Percentiles rank a stretch among this genome's conserved stretches.
These are phyloP conservation scores for Drosophila athabasca DNA, from an alignment of 1,140 invertebrate genomes.

Conservation along the genomic window DNA sequence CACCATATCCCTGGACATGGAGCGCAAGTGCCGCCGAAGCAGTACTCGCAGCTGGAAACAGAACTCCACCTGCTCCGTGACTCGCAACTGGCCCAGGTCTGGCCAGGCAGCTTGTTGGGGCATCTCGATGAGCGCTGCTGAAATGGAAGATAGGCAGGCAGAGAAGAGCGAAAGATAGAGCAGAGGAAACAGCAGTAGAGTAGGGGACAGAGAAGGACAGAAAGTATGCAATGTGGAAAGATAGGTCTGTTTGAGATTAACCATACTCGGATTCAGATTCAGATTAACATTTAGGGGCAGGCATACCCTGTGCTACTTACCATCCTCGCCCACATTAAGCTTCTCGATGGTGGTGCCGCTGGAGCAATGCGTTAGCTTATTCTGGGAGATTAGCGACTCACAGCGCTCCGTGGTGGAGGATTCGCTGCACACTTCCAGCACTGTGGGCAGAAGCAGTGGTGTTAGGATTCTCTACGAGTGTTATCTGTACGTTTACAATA, in stretches of 20 bases:
- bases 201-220: conserved; percentile 5
- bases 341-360: conserved; percentile 27
- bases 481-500: not conserved
- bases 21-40: conserved; percentile 46
- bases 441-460: conserved; percentile 23
- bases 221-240: conserved; percentile 4
- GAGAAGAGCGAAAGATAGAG: conserved; percentile 59
- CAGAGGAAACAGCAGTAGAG: conserved; percentile 27
- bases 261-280: conserved; percentile 12
- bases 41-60: conserved; percentile 62
- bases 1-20: conserved; percentile 70
- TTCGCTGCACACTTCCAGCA: conserved; percentile 72
- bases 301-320: conserved; percentile 49
- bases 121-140: conserved; percentile 63
- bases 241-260: conserved; percentile 8
- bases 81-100: conserved; percentile 31
- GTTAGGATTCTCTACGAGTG: not conserved
- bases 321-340: conserved; percentile 52
- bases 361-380: conserved; percentile 39
- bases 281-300: not conserved
- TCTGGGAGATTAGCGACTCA: conserved; percentile 52
- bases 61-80: conserved; percentile 67
- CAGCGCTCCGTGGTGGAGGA: conserved; percentile 51
- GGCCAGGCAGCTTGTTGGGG: not conserved
- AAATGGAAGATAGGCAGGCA: conserved; percentile 42